These are phyloP conservation scores for Indicator maculatus DNA, from an alignment of 2,113 vertebrate species.

Conservation along the genomic window DNA sequence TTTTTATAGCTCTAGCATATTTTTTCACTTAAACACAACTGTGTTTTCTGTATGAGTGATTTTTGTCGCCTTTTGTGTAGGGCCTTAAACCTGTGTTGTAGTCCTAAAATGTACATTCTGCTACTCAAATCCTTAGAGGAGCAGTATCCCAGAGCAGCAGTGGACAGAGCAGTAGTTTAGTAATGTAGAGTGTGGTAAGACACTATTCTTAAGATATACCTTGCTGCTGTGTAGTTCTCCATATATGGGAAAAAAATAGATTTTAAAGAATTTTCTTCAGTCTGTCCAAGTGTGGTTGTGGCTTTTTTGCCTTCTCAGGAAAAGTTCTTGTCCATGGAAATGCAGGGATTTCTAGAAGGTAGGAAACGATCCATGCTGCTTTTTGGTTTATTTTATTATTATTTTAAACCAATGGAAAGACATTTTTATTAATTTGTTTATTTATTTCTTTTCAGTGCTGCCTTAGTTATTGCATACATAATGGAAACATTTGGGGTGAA, in stretches of 20 bases:
- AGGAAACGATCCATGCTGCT: slow-evolving; percentile 16
- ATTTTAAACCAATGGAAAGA: not conserved
- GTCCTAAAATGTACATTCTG: not conserved
- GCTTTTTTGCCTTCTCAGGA: slow-evolving; percentile 72
- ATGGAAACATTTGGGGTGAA: slow-evolving; percentile 99
- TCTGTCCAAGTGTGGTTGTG: not conserved
- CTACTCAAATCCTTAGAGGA: not conserved
- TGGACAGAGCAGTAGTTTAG: not conserved
- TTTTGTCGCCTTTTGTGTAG: not conserved
- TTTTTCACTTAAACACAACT: not conserved
- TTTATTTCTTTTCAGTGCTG: slow-evolving; percentile 83
- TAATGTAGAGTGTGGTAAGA: not conserved
- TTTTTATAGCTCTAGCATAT: not conserved
- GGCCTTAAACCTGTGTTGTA: not conserved
- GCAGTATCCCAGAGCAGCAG: not conserved
- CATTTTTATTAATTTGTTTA: not conserved
- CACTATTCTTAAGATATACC: not conserved
- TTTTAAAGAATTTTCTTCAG: not conserved
- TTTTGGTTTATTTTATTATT: not conserved
- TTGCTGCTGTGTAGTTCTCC: not conserved
- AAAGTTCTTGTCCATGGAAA: slow-evolving; percentile 99
- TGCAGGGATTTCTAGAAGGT: slow-evolving; percentile 99
- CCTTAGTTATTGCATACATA: slow-evolving; percentile 99
- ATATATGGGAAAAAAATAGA: not conserved
- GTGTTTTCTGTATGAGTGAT: not conserved